These are phyloP conservation scores for Geococcyx californianus DNA, from an alignment of 2,113 vertebrate species.

Conservation along the genomic window DNA sequence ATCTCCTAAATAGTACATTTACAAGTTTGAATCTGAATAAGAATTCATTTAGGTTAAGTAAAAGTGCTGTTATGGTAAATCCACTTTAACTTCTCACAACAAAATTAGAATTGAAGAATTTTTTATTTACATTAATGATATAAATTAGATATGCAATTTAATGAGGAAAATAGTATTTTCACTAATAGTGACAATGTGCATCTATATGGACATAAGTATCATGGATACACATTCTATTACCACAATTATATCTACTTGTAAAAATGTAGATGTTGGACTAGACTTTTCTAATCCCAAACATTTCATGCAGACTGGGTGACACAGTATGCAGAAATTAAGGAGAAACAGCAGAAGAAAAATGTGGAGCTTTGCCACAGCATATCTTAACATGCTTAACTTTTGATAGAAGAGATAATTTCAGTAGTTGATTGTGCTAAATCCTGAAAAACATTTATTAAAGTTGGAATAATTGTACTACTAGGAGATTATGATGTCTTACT, in stretches of 20 bases:
- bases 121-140: background rate
- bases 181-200: background rate
- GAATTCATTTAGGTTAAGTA: background rate
- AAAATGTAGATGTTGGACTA: background rate
- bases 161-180: background rate
- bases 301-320: background rate
- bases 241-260: background rate
- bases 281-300: background rate
- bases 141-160: background rate
- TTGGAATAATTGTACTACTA: background rate
- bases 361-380: background rate
- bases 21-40: background rate
- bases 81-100: background rate
- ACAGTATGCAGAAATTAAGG: background rate
- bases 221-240: background rate
- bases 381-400: background rate
- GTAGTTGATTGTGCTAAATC: background rate
- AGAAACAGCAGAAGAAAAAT: background rate
- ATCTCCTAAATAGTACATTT: background rate
- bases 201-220: background rate
- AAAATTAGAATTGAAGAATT: background rate
- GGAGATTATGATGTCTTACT: background rate
- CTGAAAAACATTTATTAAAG: background rate
- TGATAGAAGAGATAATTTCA: background rate
- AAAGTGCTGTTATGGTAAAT: background rate